phyloP scores from a whole-genome alignment of 2,113 vertebrate species.

The Holacanthus passer region DNA sequence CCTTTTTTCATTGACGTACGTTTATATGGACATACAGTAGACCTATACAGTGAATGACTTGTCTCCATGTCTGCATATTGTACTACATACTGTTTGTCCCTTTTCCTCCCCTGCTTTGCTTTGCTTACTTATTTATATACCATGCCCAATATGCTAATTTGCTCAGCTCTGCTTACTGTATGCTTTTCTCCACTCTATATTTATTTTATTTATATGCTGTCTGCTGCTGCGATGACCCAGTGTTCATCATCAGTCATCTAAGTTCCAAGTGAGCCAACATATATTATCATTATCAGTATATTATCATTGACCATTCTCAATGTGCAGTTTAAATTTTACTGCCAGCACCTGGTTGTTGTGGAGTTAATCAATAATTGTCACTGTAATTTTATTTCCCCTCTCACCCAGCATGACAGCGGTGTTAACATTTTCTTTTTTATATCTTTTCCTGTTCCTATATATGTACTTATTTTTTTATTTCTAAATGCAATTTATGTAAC shows the following conservation, averaged over 20 bases:
- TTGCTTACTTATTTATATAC: constrained; percentile 3
- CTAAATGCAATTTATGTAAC: too few relatives aligned
- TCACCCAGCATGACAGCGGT: not conserved
- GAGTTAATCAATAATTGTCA: constrained; percentile 27
- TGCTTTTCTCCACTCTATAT: not conserved
- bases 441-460: not conserved
- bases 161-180: constrained; percentile 6
- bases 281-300: too few relatives aligned
- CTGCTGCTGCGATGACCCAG: constrained; percentile 8
- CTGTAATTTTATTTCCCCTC: not conserved
- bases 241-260: constrained; percentile 29
- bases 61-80: not conserved
- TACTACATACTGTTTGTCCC: not conserved
- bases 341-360: constrained; percentile 9
- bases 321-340: constrained; percentile 19
- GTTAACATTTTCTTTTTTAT: too few relatives aligned
- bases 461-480: too few relatives aligned
- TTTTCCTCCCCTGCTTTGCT: not conserved
- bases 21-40: not conserved
- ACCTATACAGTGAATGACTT: not conserved
- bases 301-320: constrained; percentile 16
- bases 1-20: not conserved
- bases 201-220: constrained; percentile 31
- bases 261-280: constrained; percentile 16
- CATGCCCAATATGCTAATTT: constrained; percentile 18